phyloP scores from a whole-genome alignment of 2,797 vertebrate species.

The Bucorvus abyssinicus region DNA sequence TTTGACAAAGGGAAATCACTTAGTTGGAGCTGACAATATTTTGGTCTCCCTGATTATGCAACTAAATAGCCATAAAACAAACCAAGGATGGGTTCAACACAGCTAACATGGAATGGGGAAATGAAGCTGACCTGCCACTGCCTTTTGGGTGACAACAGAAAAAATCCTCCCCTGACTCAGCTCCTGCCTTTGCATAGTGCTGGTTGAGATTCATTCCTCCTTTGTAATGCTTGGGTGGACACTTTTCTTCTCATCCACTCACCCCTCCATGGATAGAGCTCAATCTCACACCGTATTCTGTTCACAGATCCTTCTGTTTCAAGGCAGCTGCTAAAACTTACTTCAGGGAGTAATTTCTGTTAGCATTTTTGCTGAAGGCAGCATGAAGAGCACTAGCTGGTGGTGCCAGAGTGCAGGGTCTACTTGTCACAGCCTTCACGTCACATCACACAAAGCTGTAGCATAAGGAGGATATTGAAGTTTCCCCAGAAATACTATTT shows the following conservation, averaged over 20 bases:
- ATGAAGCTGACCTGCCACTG: background rate
- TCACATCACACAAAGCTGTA: background rate
- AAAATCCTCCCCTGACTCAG: background rate
- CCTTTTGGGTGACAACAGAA: background rate
- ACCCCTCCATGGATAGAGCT: background rate
- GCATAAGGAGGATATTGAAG: background rate
- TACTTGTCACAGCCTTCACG: background rate
- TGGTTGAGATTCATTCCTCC: background rate
- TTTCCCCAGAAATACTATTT: background rate
- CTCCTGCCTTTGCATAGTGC: background rate
- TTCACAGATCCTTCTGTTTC: background rate
- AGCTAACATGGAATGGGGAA: background rate
- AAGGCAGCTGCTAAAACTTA: background rate
- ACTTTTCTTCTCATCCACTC: background rate
- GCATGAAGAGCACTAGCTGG: background rate
- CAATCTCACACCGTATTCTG: background rate
- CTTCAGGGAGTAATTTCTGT: background rate
- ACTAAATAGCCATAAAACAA: background rate
- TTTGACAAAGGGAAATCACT: background rate
- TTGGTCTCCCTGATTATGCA: background rate
- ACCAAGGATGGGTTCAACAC: background rate
- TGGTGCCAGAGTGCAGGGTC: background rate
- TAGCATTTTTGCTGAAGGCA: background rate
- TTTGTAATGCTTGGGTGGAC: background rate
- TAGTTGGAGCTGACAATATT: background rate